Percentiles rank a stretch among this genome's conserved stretches.
Conservation (phyloP, 2,888 invertebrate genomes). For the Laothoe populi region DNA sequence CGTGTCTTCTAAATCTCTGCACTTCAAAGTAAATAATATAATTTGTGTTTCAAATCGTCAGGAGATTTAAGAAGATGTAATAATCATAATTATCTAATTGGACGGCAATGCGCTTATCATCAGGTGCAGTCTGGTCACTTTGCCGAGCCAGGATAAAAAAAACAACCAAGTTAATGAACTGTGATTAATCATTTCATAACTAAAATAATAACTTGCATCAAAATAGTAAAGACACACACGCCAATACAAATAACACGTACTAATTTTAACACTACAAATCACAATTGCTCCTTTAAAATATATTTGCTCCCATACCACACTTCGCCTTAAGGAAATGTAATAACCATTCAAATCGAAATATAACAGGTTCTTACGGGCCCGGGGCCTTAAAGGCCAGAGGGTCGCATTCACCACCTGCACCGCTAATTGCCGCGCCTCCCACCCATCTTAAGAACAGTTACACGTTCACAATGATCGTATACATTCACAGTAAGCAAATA, state of each 20-base stretch:
- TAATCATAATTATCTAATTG: too few relatives aligned
- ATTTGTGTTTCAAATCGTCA: too few relatives aligned
- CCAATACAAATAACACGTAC: neutral
- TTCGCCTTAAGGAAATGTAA: conserved; percentile 40
- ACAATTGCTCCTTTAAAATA: conserved; percentile 28
- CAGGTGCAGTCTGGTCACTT: too few relatives aligned
- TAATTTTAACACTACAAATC: neutral
- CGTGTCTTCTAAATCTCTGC: too few relatives aligned
- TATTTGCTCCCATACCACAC: conserved; percentile 53
- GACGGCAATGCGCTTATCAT: too few relatives aligned
- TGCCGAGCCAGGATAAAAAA: too few relatives aligned
- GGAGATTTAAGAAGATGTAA: too few relatives aligned
- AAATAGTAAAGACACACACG: neutral
- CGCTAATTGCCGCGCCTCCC: conserved; percentile 79
- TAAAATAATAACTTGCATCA: neutral
- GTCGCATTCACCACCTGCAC: conserved; percentile 79
- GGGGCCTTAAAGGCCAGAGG: conserved; percentile 64
- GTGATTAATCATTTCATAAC: too few relatives aligned
- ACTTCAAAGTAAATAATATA: too few relatives aligned
- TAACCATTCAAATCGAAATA: conserved; percentile 68
- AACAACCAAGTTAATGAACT: too few relatives aligned
- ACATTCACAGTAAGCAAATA: conserved; percentile 54
- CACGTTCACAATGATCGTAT: conserved; percentile 64
- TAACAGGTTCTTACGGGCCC: conserved; percentile 43
- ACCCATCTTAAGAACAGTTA: conserved; percentile 71